A percentile compares a stretch with the other conserved stretches of the same genome.
Evolutionary conservation across 2,888 invertebrate species (phyloP).

Genomic region (Euplagia quadripunctaria): DNA sequence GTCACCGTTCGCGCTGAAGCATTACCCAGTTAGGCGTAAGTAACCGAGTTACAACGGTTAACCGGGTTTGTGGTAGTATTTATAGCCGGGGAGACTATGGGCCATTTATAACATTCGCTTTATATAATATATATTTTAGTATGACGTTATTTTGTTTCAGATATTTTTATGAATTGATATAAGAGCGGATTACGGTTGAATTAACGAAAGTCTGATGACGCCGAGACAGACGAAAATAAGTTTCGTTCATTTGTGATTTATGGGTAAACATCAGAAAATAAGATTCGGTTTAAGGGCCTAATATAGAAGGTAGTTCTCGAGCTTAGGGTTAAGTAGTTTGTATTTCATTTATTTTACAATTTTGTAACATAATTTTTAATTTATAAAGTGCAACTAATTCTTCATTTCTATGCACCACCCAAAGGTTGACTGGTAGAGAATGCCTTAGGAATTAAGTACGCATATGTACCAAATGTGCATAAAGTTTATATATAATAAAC

Average conservation of each 20-base stretch:
- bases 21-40: conserved; percentile 51
- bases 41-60: conserved; percentile 59
- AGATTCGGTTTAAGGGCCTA: background rate
- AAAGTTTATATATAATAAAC: no score
- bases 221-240: conserved; percentile 1
- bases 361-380: no score
- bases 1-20: conserved; percentile 29
- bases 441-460: no score
- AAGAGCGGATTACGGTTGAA: background rate
- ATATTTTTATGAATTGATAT: background rate
- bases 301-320: background rate
- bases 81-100: conserved; percentile 46
- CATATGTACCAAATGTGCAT: no score
- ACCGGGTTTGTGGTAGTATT: conserved; percentile 52
- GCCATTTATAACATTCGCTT: conserved; percentile 19
- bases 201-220: background rate
- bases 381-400: no score
- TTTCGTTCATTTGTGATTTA: background rate
- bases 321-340: no score
- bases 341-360: no score
- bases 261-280: background rate
- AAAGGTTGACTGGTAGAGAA: no score
- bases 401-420: no score
- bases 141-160: background rate
- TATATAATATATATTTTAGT: background rate